Evolutionary conservation across 2,797 vertebrate genomes (phyloP), one percentile per base, ranked within the genome.

Genomic region (Coccyzus lansbergi): DNA sequence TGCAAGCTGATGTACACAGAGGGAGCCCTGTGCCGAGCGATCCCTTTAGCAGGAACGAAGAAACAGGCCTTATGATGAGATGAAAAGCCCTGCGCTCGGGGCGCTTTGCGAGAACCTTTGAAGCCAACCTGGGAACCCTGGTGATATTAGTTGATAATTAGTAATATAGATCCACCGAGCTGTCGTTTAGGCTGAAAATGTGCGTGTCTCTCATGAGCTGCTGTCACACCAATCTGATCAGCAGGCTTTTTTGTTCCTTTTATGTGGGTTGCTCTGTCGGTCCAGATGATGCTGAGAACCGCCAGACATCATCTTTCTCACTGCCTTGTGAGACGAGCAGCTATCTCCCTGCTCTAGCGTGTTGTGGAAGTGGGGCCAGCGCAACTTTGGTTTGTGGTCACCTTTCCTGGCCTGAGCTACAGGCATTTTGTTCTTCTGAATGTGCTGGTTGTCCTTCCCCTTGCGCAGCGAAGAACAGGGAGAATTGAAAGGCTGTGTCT

Each of bases 91-190:
- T 79, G 59, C 87, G 93, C 93, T 93, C 33, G 84, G 87, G 92
- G 96, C 86, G 67, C 81, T 95, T 75, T 44, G 91, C 2, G 0
- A 88, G 92, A 77, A 65, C 64, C 96, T 96, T 97, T 96, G 96
- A 97, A 97, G 95, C 64, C 70, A 72, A 88, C 93, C 95, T 97
- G 96, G 94, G 96, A 97, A 95, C 95, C 81, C 88, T 8, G 69
- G 68, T 91, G 72, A 90, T 97, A 97, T 95, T 94, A 92, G 95
- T 90, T 16, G 24, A 96, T 96, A 94, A 96, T 96, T 97, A 96
- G 94, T 97, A 95, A 97, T 96, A 97, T 95, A 93, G 96, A 94
- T 97, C 94, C 95, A 90, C 93, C 92, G 64, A 94, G 90, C 92
- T 95, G 96, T 92, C 59, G 1, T 93, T 80, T 95, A 84, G 88